Conservation (phyloP, 2,113 vertebrate species). For the Peromyscus maniculatus region DNA sequence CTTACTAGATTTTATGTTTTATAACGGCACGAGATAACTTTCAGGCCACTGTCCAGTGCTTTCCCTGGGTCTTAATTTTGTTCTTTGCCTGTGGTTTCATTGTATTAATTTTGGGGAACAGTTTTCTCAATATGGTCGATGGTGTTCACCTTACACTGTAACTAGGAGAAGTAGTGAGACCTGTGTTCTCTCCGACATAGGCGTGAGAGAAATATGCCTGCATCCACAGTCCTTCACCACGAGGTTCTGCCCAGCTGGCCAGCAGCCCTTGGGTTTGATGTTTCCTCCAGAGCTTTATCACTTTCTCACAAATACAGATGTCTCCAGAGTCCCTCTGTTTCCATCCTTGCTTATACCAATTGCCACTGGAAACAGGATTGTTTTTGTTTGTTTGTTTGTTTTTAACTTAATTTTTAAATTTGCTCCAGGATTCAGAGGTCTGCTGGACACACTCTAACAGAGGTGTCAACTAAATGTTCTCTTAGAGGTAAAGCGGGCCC, state of each 20-base stretch:
- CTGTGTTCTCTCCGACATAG: not conserved
- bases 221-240: not conserved
- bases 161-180: not conserved
- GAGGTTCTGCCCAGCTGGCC: not conserved
- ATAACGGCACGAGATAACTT: not conserved
- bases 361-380: not conserved
- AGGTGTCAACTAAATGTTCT: not conserved
- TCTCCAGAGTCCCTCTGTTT: not conserved
- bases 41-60: not conserved
- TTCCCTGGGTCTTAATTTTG: not conserved
- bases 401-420: not conserved
- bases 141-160: not conserved
- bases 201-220: not conserved
- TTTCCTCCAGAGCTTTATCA: not conserved
- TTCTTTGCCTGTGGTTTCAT: constrained; percentile 4
- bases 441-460: not conserved
- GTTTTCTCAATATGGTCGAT: not conserved
- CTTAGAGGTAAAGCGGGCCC: constrained; percentile 19
- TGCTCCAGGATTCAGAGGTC: not conserved
- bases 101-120: not conserved
- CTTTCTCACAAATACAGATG: not conserved
- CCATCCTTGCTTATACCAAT: not conserved
- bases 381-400: not conserved
- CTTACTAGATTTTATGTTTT: constrained; percentile 53
- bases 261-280: not conserved